Conservation (phyloP, 2,113 vertebrate genomes). For the Phyllostomus hastatus region DNA sequence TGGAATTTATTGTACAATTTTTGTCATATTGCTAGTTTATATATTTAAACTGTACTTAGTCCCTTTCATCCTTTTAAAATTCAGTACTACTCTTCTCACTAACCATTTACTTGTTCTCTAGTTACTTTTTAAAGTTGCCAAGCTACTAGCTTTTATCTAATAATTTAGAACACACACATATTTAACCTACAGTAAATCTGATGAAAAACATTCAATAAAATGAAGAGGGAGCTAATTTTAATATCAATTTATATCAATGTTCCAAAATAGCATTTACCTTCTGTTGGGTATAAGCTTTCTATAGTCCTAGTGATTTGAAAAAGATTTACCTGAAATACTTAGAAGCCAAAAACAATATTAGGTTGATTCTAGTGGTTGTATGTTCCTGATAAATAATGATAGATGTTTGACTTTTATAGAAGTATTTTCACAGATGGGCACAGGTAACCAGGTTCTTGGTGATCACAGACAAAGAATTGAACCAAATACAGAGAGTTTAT, state of each 20-base stretch:
- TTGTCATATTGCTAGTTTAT: neutral
- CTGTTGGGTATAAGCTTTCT: neutral
- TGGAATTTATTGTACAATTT: neutral
- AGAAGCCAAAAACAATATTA: neutral
- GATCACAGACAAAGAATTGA: too few relatives aligned
- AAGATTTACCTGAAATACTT: neutral
- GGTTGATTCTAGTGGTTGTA: neutral
- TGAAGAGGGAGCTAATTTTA: neutral
- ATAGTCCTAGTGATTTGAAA: neutral
- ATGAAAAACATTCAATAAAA: neutral
- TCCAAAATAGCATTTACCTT: neutral
- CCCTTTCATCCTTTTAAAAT: neutral
- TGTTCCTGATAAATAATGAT: neutral
- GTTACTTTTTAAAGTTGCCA: neutral
- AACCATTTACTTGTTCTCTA: neutral
- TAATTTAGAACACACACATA: neutral
- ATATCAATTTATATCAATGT: neutral
- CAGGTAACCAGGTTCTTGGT: too few relatives aligned
- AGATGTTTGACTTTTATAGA: neutral
- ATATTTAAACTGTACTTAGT: neutral
- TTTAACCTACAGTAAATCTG: neutral
- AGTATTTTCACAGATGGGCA: neutral
- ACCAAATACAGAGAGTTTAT: too few relatives aligned
- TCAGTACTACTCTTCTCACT: neutral
- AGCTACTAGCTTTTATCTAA: neutral